Evolutionary conservation across 1,140 invertebrate species (phyloP).

Genomic region (Colletes latitarsis): DNA sequence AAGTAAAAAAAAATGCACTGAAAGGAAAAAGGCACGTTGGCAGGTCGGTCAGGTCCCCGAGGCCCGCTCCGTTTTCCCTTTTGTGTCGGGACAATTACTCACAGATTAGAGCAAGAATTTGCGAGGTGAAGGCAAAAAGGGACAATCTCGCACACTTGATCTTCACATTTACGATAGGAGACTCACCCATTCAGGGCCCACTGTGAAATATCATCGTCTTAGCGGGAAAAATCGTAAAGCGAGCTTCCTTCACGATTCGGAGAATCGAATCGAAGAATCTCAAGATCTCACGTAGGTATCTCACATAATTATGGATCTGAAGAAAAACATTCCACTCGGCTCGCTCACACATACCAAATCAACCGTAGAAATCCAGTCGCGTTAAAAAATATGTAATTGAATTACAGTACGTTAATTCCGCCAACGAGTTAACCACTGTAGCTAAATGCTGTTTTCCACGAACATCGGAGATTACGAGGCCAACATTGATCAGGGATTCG

Average conservation of each 20-base stretch:
- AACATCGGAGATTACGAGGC: conserved; percentile 6
- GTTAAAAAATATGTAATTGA: too few species aligned
- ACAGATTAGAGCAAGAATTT: conserved; percentile 76
- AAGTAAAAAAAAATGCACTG: conserved; percentile 43
- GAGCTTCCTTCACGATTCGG: conserved; percentile 18
- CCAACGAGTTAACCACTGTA: not conserved
- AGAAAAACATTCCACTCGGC: not conserved
- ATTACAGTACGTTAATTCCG: not conserved
- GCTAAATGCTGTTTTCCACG: not conserved
- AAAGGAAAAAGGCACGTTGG: conserved; percentile 43
- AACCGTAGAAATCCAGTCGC: too few species aligned
- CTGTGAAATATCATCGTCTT: conserved; percentile 72
- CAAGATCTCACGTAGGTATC: conserved; percentile 15
- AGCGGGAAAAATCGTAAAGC: conserved; percentile 56
- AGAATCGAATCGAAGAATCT: conserved; percentile 41
- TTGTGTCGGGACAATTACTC: conserved; percentile 73
- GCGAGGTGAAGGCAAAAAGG: conserved; percentile 62
- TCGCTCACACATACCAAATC: too few species aligned
- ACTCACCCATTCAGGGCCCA: conserved; percentile 54
- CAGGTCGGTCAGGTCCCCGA: conserved; percentile 38
- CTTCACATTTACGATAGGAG: conserved; percentile 71
- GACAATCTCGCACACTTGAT: conserved; percentile 70
- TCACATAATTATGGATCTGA: conserved; percentile 22
- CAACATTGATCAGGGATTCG: conserved; percentile 34
- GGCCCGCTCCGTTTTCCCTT: conserved; percentile 53